Percentiles rank a stretch among this genome's conserved stretches.
Conservation (phyloP, 2,113 vertebrate species). For the Cryptomyrus ogoouensis region DNA sequence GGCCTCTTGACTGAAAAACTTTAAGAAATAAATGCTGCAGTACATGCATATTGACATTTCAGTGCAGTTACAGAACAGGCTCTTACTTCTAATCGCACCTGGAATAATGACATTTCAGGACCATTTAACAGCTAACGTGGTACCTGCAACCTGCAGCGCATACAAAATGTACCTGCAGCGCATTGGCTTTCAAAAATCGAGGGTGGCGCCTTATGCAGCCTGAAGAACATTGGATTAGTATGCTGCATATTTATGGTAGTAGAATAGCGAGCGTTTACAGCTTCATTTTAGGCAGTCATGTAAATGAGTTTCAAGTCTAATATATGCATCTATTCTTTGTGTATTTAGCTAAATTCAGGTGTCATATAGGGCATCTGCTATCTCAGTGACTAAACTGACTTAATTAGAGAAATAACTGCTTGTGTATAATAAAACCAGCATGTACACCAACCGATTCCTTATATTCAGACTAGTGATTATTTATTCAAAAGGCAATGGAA, state of each 20-base stretch:
- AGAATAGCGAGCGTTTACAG: not conserved
- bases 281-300: not conserved
- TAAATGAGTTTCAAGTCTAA: not conserved
- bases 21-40: not conserved
- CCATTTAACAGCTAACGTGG: not conserved
- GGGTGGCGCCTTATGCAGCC: not conserved
- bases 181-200: not conserved
- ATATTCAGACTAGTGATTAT: not conserved
- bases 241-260: not conserved
- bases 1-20: not conserved
- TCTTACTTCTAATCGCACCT: not conserved
- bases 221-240: not conserved
- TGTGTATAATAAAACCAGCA: not conserved
- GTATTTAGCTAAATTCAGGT: not conserved
- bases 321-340: not conserved
- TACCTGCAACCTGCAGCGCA: not conserved
- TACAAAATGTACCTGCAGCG: not conserved
- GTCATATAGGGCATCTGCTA: not conserved
- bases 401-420: not conserved
- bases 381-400: not conserved
- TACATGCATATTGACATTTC: not conserved
- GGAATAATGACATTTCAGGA: slow-evolving; percentile 17
- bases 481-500: not conserved
- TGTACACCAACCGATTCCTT: not conserved
- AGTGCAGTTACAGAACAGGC: not conserved